phyloP scores from a whole-genome alignment of 2,888 invertebrate species.

The Acleris laterana region DNA sequence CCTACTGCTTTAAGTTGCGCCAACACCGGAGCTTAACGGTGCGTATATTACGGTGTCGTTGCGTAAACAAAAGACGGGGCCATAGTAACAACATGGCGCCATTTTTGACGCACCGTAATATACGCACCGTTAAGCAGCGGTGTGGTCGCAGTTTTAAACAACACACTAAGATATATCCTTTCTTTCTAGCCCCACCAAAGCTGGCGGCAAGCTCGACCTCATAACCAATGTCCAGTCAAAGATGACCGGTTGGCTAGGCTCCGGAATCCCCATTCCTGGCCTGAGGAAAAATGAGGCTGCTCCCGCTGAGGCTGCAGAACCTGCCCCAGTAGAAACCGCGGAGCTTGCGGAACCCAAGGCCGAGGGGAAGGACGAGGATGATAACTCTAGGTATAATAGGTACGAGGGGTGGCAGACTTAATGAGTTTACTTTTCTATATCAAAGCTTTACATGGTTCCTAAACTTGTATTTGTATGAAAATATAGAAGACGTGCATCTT shows the following conservation, averaged over 20 bases:
- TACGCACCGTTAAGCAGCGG: too few relatives aligned
- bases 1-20: too few relatives aligned
- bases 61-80: too few relatives aligned
- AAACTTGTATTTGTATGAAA: background rate
- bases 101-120: too few relatives aligned
- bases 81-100: too few relatives aligned
- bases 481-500: slow-evolving; percentile 41
- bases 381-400: slow-evolving; percentile 93
- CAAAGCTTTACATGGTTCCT: slow-evolving; percentile 40
- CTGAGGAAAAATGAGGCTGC: slow-evolving; percentile 87
- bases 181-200: slow-evolving; percentile 87
- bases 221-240: slow-evolving; percentile 94
- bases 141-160: too few relatives aligned
- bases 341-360: slow-evolving; percentile 70
- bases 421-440: slow-evolving; percentile 68
- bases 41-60: too few relatives aligned
- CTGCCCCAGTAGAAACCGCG: slow-evolving; percentile 68
- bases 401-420: slow-evolving; percentile 85
- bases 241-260: slow-evolving; percentile 93
- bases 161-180: background rate
- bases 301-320: slow-evolving; percentile 68
- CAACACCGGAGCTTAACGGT: too few relatives aligned
- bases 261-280: slow-evolving; percentile 90
- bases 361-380: slow-evolving; percentile 90
- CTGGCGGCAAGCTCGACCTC: slow-evolving; percentile 90